A percentile compares a stretch with the other conserved stretches of the same genome.
phyloP scores from a whole-genome alignment of 2,797 vertebrate species.

The Macroramphosus scolopax region DNA sequence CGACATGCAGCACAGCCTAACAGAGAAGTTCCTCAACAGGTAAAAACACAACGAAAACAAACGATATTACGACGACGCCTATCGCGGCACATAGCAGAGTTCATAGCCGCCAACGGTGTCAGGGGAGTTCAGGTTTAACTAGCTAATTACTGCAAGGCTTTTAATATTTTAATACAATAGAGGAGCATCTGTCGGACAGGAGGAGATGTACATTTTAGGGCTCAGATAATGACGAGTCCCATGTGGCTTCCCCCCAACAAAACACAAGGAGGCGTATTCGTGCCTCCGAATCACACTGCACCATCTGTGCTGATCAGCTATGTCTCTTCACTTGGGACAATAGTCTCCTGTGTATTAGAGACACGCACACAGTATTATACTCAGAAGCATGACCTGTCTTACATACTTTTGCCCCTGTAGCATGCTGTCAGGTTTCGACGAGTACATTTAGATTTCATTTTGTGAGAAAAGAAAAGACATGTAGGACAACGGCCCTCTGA shows the following conservation, averaged over 20 bases:
- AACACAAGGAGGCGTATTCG: no score
- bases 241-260: no score
- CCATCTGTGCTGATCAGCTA: constrained; percentile 58
- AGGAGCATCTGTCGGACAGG: no score
- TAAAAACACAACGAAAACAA: constrained; percentile 36
- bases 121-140: no score
- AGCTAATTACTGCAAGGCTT: no score
- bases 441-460: no score
- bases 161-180: no score
- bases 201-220: no score
- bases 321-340: constrained; percentile 25
- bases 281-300: constrained; percentile 16
- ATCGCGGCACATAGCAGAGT: no score
- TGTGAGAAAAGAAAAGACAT: not conserved
- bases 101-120: no score
- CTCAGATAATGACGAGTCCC: no score
- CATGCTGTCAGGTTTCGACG: not conserved
- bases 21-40: constrained; percentile 97
- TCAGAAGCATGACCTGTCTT: not conserved
- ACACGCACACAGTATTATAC: constrained; percentile 3
- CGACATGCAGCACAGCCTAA: constrained; percentile 93
- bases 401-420: not conserved
- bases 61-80: no score
- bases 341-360: constrained; percentile 6
- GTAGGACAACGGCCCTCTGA: constrained; percentile 49